phyloP scores from a whole-genome alignment of 92 coral and sea anemone genomes.

The Virgularia gustaviana region DNA sequence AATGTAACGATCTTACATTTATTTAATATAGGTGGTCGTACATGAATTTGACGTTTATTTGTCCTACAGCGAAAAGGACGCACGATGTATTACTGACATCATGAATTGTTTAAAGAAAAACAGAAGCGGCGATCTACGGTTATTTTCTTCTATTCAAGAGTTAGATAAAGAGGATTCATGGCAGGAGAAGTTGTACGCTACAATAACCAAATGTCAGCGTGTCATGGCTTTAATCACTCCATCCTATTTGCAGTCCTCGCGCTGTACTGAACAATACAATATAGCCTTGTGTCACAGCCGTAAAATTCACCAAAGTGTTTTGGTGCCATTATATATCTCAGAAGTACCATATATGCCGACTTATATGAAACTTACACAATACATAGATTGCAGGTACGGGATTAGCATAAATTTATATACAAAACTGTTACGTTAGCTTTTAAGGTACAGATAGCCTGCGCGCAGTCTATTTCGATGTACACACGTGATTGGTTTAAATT shows the following conservation, averaged over 20 bases:
- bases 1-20: no score
- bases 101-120: slow-evolving; percentile 46
- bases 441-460: no score
- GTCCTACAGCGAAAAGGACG: slow-evolving; percentile 76
- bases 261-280: slow-evolving; percentile 92
- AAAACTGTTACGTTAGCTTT: no score
- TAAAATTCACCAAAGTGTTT: slow-evolving; percentile 55
- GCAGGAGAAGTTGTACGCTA: slow-evolving; percentile 79
- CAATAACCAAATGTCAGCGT: slow-evolving; percentile 72
- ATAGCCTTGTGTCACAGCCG: slow-evolving; percentile 85
- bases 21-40: slow-evolving; percentile 15
- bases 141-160: slow-evolving; percentile 66
- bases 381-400: slow-evolving; percentile 83
- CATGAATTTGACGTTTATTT: slow-evolving; percentile 65
- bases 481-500: no score
- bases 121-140: slow-evolving; percentile 50
- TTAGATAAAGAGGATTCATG: slow-evolving; percentile 75
- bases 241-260: slow-evolving; percentile 57
- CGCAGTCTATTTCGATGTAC: no score
- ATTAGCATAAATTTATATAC: neutral
- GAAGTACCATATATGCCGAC: slow-evolving; percentile 74
- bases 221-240: slow-evolving; percentile 80
- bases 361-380: slow-evolving; percentile 87
- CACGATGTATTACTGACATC: slow-evolving; percentile 57
- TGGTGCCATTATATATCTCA: slow-evolving; percentile 76